phyloP scores from a whole-genome alignment of 2,113 vertebrate species.

The Rhinichthys klamathensis region DNA sequence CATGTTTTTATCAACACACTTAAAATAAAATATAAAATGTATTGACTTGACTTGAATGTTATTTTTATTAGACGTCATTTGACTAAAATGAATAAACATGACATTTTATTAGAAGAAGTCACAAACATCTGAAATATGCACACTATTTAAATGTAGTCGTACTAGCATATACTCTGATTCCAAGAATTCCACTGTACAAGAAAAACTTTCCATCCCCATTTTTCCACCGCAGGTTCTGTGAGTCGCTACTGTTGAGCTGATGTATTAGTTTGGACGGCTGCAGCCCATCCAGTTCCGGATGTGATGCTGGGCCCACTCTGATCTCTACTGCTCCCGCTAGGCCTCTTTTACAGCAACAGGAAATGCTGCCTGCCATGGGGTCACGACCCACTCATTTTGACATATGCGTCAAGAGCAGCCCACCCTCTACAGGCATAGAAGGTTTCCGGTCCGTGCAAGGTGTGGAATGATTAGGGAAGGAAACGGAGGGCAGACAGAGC shows the following conservation, averaged over 20 bases:
- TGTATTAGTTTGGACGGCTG: conserved; percentile 61
- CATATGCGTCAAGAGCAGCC: conserved; percentile 71
- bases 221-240: neutral
- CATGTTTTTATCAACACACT: neutral
- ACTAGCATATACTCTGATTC: neutral
- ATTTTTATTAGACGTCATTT: neutral
- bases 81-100: neutral
- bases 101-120: neutral
- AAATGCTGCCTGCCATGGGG: conserved; percentile 70
- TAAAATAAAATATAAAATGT: neutral
- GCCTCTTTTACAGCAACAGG: conserved; percentile 73
- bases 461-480: conserved; percentile 38
- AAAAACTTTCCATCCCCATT: neutral
- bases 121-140: neutral
- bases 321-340: conserved; percentile 67
- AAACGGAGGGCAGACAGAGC: conserved; percentile 11
- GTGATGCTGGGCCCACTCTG: conserved; percentile 60
- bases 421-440: conserved; percentile 35
- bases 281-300: conserved; percentile 63
- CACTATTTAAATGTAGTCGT: neutral
- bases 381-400: conserved; percentile 71
- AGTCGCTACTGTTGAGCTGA: conserved; percentile 66
- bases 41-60: neutral
- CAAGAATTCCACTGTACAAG: neutral
- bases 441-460: conserved; percentile 64